These are phyloP conservation scores for Myotis yumanensis DNA, from an alignment of 2,113 vertebrate species.

Conservation along the genomic window DNA sequence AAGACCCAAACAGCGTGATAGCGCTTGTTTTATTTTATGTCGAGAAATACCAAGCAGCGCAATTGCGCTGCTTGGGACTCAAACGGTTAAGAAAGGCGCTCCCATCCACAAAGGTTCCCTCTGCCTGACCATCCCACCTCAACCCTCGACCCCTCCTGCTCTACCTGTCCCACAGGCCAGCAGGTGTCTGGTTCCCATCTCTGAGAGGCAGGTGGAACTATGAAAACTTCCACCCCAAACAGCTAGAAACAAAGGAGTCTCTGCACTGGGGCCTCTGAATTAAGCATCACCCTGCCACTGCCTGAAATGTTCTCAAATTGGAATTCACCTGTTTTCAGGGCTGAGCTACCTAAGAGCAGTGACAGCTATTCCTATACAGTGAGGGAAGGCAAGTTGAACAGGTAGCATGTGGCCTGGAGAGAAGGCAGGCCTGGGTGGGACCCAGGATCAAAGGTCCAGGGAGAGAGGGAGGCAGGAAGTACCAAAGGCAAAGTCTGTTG, in stretches of 20 bases:
- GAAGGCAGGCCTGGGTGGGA: neutral
- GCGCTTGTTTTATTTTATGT: too few relatives aligned
- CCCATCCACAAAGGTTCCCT: neutral
- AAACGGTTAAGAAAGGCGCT: neutral
- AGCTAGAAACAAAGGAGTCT: neutral
- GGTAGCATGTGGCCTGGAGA: neutral
- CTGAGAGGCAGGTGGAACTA: neutral
- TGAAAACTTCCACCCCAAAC: neutral
- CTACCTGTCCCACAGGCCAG: neutral
- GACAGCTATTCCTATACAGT: neutral
- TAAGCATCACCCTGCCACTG: neutral
- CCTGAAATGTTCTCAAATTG: neutral
- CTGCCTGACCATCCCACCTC: neutral
- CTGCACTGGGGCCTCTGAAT: neutral
- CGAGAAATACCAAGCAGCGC: too few relatives aligned
- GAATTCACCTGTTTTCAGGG: neutral
- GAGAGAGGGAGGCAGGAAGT: neutral
- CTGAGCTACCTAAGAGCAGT: neutral
- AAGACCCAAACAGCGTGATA: too few relatives aligned
- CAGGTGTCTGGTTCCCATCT: neutral
- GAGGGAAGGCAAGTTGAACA: neutral
- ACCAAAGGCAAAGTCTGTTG: neutral
- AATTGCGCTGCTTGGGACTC: too few relatives aligned
- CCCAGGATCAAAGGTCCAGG: neutral
- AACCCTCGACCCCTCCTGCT: neutral